Evolutionary conservation across 2,797 vertebrate genomes (phyloP).

Genomic region (Psittacula derbiana): DNA sequence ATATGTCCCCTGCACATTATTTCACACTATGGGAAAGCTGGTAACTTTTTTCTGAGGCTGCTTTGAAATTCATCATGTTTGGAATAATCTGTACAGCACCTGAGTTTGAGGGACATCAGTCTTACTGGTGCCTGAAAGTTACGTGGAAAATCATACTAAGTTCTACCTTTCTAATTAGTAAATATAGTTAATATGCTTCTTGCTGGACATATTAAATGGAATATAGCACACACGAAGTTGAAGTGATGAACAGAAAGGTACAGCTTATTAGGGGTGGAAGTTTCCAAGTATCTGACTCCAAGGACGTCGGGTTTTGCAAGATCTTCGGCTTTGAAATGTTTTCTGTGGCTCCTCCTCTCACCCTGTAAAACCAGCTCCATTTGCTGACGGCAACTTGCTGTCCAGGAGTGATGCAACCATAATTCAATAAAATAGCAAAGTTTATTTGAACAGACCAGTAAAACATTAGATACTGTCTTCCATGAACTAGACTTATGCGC

Average conservation of each 20-base stretch:
- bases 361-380: not conserved
- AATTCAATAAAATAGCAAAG: not conserved
- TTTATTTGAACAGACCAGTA: not conserved
- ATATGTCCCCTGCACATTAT: not conserved
- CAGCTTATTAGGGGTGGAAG: not conserved
- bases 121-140: not conserved
- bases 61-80: not conserved
- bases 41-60: not conserved
- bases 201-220: not conserved
- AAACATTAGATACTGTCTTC: not conserved
- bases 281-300: not conserved
- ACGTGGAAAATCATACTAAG: not conserved
- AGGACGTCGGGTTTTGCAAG: not conserved
- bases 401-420: not conserved
- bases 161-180: not conserved
- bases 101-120: not conserved
- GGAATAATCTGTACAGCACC: not conserved
- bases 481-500: not conserved
- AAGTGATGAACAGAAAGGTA: not conserved
- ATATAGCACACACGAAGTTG: not conserved
- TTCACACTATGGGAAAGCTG: not conserved
- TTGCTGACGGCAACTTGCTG: not conserved
- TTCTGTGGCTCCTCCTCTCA: not conserved
- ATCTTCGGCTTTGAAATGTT: not conserved
- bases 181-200: not conserved